Base-by-base conservation (phyloP, 2,113 vertebrate species). In the Neomonachus schauinslandi region DNA sequence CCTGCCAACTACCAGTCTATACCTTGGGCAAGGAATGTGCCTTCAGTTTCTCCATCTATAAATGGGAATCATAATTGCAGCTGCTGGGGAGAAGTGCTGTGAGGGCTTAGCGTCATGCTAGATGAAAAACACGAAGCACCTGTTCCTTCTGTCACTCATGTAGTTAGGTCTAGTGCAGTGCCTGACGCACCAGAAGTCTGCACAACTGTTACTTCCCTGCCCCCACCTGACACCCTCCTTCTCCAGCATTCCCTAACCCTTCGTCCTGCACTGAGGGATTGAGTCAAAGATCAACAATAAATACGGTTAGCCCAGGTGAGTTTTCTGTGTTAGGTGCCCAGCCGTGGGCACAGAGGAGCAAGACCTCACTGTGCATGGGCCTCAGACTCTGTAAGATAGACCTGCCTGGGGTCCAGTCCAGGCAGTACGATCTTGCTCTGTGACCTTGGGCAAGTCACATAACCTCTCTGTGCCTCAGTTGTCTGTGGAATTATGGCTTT, bases 221-320 rank as follows among this genome's bases (percentile, higher is more conserved):
- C 1, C 0, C 28, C 15, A 22, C 8, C 53, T 19, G 24, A 53
- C 36, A 33, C 77, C 46, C n/a, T 1, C 1, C 46, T 74, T 63
- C 63, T 67, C 57, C 33, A 65, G 81, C 13, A 19, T 46, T 11
- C 81, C 46, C 61, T 19, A 19, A 16, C 53, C 71, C 36, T 39
- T 42, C 4, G 7, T 18, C 26, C 79, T 31, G 36, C 51, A n/a
- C 19, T 0, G 80, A 51, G 26, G 15, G 53, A 24, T 55, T 6
- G 59, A 39, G 39, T 53, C 53, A 46, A 46, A 69, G n/a, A 19
- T 3, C 33, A 72, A 26, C 76, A 11, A 3, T 6, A 46, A 92
- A 59, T 1, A 15, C 6, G 28, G 31, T 0, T 0, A 31, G 24
- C 36, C 51, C 59, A 8, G 3, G 22, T 15, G 65, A 36, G 16